phyloP scores from a whole-genome alignment of 92 coral and sea anemone species.

The Galaxea fascicularis region DNA sequence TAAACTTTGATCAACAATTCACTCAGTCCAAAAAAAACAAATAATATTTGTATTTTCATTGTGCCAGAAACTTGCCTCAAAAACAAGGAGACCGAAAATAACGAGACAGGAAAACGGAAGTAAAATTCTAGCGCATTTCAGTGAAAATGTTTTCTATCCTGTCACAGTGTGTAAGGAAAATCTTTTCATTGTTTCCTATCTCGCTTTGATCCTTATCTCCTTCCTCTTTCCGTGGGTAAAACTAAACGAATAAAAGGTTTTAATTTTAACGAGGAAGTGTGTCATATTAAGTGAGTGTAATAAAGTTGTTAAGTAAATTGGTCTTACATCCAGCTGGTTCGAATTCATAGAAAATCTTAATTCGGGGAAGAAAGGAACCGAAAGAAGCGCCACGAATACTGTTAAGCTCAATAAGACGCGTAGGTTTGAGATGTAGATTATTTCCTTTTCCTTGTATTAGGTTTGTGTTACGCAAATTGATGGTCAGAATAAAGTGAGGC shows the following conservation, averaged over 20 bases:
- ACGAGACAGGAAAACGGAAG: background rate
- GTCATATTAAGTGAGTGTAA: background rate
- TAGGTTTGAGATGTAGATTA: no score
- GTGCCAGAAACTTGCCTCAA: background rate
- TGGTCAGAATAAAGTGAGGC: background rate
- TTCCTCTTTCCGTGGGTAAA: slow-evolving; percentile 2
- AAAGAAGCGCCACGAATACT: background rate
- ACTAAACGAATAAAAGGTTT: slow-evolving; percentile 15
- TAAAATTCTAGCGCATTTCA: background rate
- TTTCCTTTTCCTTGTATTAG: no score
- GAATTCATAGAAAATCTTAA: background rate
- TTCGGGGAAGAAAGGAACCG: background rate
- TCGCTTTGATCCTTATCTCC: background rate
- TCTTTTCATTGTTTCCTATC: background rate
- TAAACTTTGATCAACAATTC: background rate
- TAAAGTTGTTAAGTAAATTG: background rate
- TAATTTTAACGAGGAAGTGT: slow-evolving; percentile 1
- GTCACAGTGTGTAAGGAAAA: background rate
- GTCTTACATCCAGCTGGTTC: background rate
- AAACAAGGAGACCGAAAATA: background rate
- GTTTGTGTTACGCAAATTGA: background rate
- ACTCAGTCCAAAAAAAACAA: background rate
- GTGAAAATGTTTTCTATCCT: background rate
- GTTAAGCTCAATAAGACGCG: no score
- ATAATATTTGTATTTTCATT: background rate